Evolutionary conservation across 2,797 vertebrate genomes (phyloP).

Genomic region (Enteromius mattozi): DNA sequence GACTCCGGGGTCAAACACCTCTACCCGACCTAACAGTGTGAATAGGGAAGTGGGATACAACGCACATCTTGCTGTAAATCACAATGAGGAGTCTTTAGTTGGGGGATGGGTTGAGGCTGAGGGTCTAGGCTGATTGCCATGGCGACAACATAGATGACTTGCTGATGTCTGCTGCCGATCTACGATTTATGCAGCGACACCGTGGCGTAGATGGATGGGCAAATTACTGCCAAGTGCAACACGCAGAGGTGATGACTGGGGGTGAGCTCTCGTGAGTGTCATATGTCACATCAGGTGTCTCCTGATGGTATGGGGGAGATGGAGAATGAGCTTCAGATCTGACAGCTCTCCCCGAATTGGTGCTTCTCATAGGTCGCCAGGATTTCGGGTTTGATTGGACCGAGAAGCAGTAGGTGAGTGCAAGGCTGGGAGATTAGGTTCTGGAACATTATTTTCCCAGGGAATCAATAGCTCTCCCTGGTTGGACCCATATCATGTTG

Average conservation of each 20-base stretch:
- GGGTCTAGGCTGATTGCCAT: constrained; percentile 77
- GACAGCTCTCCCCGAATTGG: not conserved
- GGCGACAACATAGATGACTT: constrained; percentile 75
- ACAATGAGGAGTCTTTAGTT: constrained; percentile 67
- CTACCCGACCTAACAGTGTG: constrained; percentile 7
- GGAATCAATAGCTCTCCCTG: constrained; percentile 59
- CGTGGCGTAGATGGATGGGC: constrained; percentile 70
- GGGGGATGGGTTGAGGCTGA: constrained; percentile 23
- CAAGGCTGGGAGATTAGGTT: constrained; percentile 59
- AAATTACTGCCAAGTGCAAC: constrained; percentile 81
- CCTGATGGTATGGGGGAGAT: not conserved
- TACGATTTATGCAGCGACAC: constrained; percentile 83
- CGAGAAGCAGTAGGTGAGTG: constrained; percentile 56
- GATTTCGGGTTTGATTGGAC: constrained; percentile 61
- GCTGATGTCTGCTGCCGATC: constrained; percentile 76
- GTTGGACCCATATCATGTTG: constrained; percentile 58
- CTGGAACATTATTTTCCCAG: constrained; percentile 59
- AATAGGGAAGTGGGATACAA: constrained; percentile 13
- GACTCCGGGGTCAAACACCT: constrained; percentile 38
- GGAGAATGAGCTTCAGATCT: constrained; percentile 30
- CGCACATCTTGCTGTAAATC: constrained; percentile 24
- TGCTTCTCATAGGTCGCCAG: not conserved
- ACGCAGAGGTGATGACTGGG: constrained; percentile 67
- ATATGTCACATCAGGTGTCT: constrained; percentile 42
- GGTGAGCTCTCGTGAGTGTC: constrained; percentile 49